Conservation (phyloP, 1,140 invertebrate species). For the Olivierus martensii region DNA sequence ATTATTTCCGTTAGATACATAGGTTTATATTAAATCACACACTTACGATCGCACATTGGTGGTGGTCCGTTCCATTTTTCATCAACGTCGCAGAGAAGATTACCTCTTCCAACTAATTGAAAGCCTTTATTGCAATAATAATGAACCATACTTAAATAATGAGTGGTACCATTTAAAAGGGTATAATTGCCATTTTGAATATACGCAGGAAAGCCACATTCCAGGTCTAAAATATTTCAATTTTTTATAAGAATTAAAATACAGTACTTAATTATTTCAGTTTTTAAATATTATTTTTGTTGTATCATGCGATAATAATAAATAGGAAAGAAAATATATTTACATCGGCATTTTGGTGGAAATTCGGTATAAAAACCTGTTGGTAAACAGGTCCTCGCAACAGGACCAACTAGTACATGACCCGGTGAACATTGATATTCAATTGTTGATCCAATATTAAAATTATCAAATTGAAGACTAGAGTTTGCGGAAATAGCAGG, state of each 20-base stretch:
- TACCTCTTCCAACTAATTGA: slow-evolving; percentile 61
- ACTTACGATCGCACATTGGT: slow-evolving; percentile 63
- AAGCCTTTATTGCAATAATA: slow-evolving; percentile 71
- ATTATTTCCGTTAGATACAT: too few relatives aligned
- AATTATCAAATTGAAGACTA: slow-evolving; percentile 53
- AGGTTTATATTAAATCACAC: too few relatives aligned
- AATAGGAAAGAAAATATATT: slow-evolving; percentile 27
- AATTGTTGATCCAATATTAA: slow-evolving; percentile 66
- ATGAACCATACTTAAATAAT: slow-evolving; percentile 67
- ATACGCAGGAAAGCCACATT: slow-evolving; percentile 75
- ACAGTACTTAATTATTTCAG: too few relatives aligned
- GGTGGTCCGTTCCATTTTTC: slow-evolving; percentile 88
- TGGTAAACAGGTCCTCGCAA: slow-evolving; percentile 63
- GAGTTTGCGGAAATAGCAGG: slow-evolving; percentile 88
- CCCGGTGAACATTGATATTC: slow-evolving; percentile 76
- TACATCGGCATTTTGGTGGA: slow-evolving; percentile 83
- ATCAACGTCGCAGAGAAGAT: slow-evolving; percentile 78
- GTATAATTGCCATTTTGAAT: slow-evolving; percentile 66
- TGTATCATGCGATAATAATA: too few relatives aligned
- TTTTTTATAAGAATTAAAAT: too few relatives aligned
- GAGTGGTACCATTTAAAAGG: slow-evolving; percentile 65
- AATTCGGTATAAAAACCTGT: slow-evolving; percentile 89
- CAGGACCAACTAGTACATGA: slow-evolving; percentile 69
- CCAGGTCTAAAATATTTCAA: slow-evolving; percentile 60
- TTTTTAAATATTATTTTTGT: too few relatives aligned